Base-by-base conservation (phyloP, 2,888 invertebrate genomes). In the Caenorhabditis japonica region DNA sequence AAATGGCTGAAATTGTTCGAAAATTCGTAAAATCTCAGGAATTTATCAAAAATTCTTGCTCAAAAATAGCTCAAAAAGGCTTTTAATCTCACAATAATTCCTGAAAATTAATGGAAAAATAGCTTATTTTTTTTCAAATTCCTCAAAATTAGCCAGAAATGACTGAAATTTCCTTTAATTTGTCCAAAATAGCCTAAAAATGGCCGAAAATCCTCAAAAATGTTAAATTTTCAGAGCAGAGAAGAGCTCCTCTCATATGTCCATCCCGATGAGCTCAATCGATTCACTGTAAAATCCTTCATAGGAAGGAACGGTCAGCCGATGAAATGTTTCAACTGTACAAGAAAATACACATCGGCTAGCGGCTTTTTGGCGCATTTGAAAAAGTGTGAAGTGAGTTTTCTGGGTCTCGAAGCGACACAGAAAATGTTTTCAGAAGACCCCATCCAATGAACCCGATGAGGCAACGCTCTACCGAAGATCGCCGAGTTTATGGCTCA, bases 261-360 rank as follows among this genome's bases (percentile, higher is more conserved):
- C 1, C 43, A 41, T 10, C n/a, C 19, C 0, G 56, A 51, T 21
- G 66, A 66, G 13, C 15, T 27, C 1, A 15, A n/a, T 0, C 12
- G 34, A 21, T 66, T 66, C 21, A 5, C 51, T 3, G 30, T 51
- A 17, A 61, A 58, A 61, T 53, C 43, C 0, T 10, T 70, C 3
- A 12, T 38, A 12, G 55, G 56, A 13, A 30, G 38, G 15, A 43
- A 49, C 23, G 41, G 21, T 1, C 17, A 39, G 8, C 46, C 43
- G 30, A 1, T 71, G 46, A 44, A 62, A 49, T 72, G 72, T 13
- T 39, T 64, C 15, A 13, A 21, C 12, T 72, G 72, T 23, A 36
- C 34, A 0, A 53, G 33, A 36, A 27, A 43, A 4, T 72, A 56
- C 15, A 30, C 47, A 17, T 60, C 72, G 1, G 17, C 49, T 1